Evolutionary conservation across 2,113 vertebrate genomes (phyloP).

Genomic region (Melanerpes formicivorus): DNA sequence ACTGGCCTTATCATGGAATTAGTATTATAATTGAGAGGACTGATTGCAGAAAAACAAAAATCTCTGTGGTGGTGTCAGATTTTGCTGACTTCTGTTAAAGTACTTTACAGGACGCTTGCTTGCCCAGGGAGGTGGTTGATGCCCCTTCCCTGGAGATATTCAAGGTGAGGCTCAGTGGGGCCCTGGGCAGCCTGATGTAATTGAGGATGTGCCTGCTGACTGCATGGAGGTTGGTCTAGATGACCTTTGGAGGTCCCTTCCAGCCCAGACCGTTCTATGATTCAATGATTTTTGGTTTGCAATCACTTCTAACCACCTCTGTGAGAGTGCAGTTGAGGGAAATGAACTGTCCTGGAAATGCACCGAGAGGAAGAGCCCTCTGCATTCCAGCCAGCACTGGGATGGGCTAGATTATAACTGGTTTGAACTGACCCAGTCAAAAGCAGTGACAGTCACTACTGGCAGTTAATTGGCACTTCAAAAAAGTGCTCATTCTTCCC

Average conservation of each 20-base stretch:
- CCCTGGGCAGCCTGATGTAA: no score
- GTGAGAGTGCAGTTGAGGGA: not conserved
- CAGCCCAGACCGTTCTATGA: no score
- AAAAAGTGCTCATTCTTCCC: not conserved
- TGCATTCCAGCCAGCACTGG: not conserved
- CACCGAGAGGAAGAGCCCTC: not conserved
- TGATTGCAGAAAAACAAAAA: conserved; percentile 20
- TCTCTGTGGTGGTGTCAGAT: not conserved
- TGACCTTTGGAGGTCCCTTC: no score
- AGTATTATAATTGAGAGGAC: not conserved
- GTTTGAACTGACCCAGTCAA: not conserved
- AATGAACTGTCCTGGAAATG: not conserved
- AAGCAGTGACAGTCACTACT: not conserved
- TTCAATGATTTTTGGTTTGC: not conserved
- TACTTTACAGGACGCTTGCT: not conserved
- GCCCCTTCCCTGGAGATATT: no score
- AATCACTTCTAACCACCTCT: not conserved
- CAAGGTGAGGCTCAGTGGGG: no score
- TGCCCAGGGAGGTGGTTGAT: no score
- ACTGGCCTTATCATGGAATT: not conserved
- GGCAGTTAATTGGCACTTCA: not conserved
- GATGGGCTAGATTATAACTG: not conserved
- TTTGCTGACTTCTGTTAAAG: conserved; percentile 14
- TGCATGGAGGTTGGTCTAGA: no score
- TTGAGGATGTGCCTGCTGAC: no score